phyloP scores from a whole-genome alignment of 1,140 invertebrate genomes.

The Anthonomus grandis region DNA sequence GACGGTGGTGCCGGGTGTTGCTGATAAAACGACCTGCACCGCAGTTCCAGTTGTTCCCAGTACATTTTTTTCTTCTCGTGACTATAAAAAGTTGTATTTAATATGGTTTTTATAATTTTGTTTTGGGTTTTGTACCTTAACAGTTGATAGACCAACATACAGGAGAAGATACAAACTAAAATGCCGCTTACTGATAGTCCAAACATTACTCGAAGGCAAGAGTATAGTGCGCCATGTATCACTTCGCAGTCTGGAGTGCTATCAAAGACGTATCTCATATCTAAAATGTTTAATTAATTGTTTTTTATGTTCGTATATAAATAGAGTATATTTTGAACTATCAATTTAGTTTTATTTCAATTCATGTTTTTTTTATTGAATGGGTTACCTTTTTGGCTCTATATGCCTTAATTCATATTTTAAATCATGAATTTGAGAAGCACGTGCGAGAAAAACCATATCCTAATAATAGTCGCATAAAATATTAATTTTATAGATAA shows the following conservation, averaged over 20 bases:
- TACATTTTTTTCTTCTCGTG: constrained; percentile 93
- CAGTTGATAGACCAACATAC: constrained; percentile 87
- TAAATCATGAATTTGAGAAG: no score
- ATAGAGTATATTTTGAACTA: no score
- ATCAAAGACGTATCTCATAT: constrained; percentile 70
- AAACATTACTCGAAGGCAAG: constrained; percentile 82
- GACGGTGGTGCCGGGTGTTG: constrained; percentile 53
- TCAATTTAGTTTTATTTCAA: no score
- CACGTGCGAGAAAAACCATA: no score
- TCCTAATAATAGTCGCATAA: no score
- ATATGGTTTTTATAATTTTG: no score
- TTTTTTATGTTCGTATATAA: background rate
- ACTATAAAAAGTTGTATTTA: constrained; percentile 53
- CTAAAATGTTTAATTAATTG: constrained; percentile 44
- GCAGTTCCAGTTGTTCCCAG: constrained; percentile 83
- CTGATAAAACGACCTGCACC: constrained; percentile 73
- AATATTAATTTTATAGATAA: no score
- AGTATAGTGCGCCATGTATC: constrained; percentile 81
- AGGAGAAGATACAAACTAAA: constrained; percentile 84
- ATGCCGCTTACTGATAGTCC: constrained; percentile 85
- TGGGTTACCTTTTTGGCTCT: no score
- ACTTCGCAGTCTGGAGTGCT: constrained; percentile 82
- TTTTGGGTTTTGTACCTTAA: constrained; percentile 67
- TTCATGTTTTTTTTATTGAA: no score
- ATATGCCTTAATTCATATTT: no score